Evolutionary conservation across 2,797 vertebrate species (phyloP).

Genomic region (Coendou prehensilis): DNA sequence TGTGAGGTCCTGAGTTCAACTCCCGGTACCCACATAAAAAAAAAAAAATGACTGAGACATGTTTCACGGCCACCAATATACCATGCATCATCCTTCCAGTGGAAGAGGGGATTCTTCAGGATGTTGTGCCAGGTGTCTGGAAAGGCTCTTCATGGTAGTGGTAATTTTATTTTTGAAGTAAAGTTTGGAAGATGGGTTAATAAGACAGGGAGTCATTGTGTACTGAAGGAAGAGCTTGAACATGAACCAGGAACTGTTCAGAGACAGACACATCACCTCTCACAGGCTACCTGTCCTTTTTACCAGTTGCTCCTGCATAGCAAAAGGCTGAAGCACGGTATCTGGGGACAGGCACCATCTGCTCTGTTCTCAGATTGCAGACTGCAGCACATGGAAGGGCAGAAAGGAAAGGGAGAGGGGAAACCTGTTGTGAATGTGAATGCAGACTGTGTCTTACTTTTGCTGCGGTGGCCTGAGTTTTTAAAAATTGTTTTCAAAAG

Average conservation of each 20-base stretch:
- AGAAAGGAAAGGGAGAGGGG: neutral
- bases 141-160: neutral
- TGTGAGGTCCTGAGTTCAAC: too few relatives aligned
- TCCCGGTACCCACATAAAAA: too few relatives aligned
- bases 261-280: neutral
- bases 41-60: too few relatives aligned
- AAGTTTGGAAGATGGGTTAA: neutral
- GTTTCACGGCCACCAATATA: neutral
- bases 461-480: neutral
- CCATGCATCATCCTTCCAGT: neutral
- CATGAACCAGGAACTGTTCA: neutral
- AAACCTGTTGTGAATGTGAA: too few relatives aligned
- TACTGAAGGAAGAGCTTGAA: neutral
- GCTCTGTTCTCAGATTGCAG: neutral
- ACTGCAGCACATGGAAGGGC: neutral
- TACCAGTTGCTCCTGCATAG: too few relatives aligned
- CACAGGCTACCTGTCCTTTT: neutral
- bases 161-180: neutral
- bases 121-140: rapidly evolving
- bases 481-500: neutral
- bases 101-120: neutral
- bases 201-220: neutral
- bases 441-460: neutral
- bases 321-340: neutral
- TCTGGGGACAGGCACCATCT: too few relatives aligned